phyloP scores from a whole-genome alignment of 1,140 invertebrate species.

The Chelonus insularis region DNA sequence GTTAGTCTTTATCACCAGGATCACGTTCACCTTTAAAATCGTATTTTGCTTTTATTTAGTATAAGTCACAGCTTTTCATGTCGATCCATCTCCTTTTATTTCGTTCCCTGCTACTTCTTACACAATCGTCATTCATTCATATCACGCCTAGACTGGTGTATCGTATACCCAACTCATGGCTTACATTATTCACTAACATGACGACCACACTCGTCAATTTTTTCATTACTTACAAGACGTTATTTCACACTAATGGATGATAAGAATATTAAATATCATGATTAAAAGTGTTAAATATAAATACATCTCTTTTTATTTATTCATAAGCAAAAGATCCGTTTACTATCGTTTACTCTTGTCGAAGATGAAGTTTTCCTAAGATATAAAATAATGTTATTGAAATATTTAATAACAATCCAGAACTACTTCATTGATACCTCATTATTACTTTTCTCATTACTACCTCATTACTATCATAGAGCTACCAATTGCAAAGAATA shows the following conservation, averaged over 20 bases:
- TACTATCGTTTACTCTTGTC: too few relatives aligned
- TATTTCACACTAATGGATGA: conserved; percentile 2
- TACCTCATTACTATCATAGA: too few relatives aligned
- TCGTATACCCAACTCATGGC: conserved; percentile 17
- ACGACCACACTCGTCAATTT: neutral
- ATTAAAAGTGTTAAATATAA: too few relatives aligned
- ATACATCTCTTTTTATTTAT: too few relatives aligned
- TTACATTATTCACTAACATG: conserved; percentile 27
- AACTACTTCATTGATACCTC: too few relatives aligned
- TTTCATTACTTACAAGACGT: neutral
- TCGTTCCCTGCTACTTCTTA: conserved; percentile 13
- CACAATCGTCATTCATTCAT: conserved; percentile 23
- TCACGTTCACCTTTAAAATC: conserved; percentile 10
- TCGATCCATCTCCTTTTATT: conserved; percentile 6
- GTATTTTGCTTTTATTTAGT: conserved; percentile 19
- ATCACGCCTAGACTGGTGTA: conserved; percentile 22
- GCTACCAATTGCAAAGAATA: too few relatives aligned
- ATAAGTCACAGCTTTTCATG: conserved; percentile 16
- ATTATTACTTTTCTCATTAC: too few relatives aligned
- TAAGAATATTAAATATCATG: too few relatives aligned
- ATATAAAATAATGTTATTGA: too few relatives aligned
- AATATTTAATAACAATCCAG: too few relatives aligned
- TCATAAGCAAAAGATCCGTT: too few relatives aligned
- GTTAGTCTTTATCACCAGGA: neutral
- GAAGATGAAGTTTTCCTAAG: too few relatives aligned